A percentile compares a stretch with the other conserved stretches of the same genome.
phyloP scores from a whole-genome alignment of 2,113 vertebrate genomes.

The Arenaria interpres region DNA sequence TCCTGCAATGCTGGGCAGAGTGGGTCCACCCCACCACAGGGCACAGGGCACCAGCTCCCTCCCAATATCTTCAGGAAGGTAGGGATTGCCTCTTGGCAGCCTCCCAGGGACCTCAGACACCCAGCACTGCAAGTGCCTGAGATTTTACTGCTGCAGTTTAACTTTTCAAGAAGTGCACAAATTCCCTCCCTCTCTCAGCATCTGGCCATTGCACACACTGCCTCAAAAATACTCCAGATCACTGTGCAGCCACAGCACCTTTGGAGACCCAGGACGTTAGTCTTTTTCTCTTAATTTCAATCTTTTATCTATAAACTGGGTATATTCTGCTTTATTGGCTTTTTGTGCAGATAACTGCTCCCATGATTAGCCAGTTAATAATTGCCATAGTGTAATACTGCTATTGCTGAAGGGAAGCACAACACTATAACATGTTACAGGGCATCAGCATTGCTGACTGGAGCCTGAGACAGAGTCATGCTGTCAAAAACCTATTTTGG shows the following conservation, averaged over 20 bases:
- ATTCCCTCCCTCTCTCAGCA: background rate
- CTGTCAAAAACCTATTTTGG: background rate
- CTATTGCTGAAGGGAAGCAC: background rate
- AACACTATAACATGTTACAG: background rate
- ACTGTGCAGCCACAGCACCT: background rate
- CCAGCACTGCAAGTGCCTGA: background rate
- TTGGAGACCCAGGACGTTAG: background rate
- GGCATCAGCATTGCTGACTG: background rate
- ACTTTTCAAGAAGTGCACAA: background rate
- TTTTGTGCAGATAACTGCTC: background rate
- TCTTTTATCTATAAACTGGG: background rate
- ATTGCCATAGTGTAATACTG: background rate
- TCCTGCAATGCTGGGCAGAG: background rate
- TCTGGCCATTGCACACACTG: background rate
- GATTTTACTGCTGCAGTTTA: background rate
- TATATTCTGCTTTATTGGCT: background rate
- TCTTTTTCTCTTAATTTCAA: background rate
- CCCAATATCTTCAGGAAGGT: background rate
- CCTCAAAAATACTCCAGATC: background rate
- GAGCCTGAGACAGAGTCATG: background rate
- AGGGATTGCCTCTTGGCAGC: background rate
- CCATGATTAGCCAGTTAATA: background rate
- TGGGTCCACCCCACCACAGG: rapidly evolving
- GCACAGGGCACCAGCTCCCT: background rate
- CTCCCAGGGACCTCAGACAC: background rate